A percentile compares a stretch with the other conserved stretches of the same genome.
Evolutionary conservation across 2,888 invertebrate genomes (phyloP).

Genomic region (Aelia acuminata): DNA sequence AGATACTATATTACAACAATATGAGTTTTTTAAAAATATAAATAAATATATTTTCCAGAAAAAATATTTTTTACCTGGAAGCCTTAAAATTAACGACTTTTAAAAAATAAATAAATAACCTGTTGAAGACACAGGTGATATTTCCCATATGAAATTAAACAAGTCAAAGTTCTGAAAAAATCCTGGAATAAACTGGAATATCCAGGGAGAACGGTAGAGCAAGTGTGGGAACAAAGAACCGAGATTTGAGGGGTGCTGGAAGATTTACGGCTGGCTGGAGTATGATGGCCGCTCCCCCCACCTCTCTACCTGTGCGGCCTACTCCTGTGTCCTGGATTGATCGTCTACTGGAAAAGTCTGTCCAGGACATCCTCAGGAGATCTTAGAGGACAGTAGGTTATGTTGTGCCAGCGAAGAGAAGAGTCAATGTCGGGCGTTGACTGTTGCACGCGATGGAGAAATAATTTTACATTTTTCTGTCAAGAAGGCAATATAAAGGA

Average conservation of each 20-base stretch:
- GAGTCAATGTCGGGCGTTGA: neutral
- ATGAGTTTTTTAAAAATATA: too few species aligned
- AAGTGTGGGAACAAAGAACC: constrained; percentile 36
- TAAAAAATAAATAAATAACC: neutral
- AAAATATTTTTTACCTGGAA: too few species aligned
- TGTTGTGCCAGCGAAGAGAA: neutral
- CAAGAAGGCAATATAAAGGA: neutral
- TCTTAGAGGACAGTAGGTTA: neutral
- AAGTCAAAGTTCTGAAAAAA: neutral
- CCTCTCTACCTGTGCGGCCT: constrained; percentile 47
- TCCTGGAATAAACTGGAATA: neutral
- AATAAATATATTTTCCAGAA: too few species aligned
- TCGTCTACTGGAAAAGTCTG: neutral
- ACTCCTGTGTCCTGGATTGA: constrained; percentile 26
- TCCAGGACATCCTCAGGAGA: neutral
- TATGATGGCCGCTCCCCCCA: constrained; percentile 61
- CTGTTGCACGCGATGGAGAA: neutral
- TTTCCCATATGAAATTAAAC: neutral
- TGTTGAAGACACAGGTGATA: neutral
- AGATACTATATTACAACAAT: too few species aligned
- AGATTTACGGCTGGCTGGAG: constrained; percentile 52
- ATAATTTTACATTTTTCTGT: constrained; percentile 32
- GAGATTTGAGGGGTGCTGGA: constrained; percentile 55
- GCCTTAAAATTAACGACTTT: neutral
- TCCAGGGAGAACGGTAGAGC: neutral